Evolutionary conservation across 2,113 vertebrate species (phyloP).

Genomic region (Mobula hypostoma): DNA sequence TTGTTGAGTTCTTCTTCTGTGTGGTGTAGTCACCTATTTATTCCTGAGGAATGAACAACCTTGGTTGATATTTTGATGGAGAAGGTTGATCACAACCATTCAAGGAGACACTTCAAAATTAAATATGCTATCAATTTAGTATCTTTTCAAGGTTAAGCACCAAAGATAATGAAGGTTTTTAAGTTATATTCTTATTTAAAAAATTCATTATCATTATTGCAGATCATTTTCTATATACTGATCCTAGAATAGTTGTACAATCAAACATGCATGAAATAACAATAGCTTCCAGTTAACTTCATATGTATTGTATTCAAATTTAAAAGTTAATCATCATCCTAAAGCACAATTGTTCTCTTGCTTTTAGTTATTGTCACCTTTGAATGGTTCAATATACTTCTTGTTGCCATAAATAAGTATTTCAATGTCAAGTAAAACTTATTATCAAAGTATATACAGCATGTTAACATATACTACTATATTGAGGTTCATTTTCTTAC

Average conservation of each 20-base stretch:
- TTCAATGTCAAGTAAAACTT: no score
- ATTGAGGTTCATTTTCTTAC: no score
- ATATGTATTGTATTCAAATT: neutral
- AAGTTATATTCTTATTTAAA: neutral
- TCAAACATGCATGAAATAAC: conserved; percentile 3
- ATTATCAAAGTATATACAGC: no score
- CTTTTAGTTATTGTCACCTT: neutral
- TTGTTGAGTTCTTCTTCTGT: neutral
- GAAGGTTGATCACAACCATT: neutral
- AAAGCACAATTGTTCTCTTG: conserved; percentile 7
- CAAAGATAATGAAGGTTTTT: neutral
- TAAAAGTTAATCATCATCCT: neutral
- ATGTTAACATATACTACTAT: no score
- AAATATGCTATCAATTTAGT: neutral
- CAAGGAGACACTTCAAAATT: neutral
- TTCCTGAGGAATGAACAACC: neutral
- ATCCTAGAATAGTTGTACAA: neutral
- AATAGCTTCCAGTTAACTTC: neutral
- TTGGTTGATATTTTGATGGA: neutral
- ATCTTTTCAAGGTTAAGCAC: neutral
- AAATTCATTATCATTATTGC: neutral
- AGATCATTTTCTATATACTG: neutral
- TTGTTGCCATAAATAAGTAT: conserved; percentile 5
- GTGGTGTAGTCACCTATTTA: neutral
- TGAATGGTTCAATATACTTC: neutral